phyloP scores from a whole-genome alignment of 2,888 invertebrate genomes.

The Cryptophagus acutangulus region DNA sequence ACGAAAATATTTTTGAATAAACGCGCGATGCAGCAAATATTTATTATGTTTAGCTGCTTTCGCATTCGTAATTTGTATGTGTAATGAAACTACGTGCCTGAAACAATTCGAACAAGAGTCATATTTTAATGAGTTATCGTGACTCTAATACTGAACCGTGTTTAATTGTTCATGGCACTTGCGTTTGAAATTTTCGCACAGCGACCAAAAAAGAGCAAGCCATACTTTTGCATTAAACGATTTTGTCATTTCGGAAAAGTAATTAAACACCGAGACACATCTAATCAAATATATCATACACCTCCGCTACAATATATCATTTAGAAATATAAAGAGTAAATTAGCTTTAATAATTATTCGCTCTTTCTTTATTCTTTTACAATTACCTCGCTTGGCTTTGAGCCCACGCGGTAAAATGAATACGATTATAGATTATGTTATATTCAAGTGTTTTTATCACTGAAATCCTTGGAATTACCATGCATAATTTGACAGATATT shows the following conservation, averaged over 20 bases:
- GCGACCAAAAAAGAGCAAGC: too few relatives aligned
- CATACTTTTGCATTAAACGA: too few relatives aligned
- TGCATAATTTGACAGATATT: slow-evolving; percentile 7
- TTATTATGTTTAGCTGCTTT: too few relatives aligned
- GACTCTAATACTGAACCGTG: slow-evolving; percentile 23
- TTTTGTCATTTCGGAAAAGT: too few relatives aligned
- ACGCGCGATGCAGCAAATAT: too few relatives aligned
- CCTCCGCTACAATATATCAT: slow-evolving; percentile 33
- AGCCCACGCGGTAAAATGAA: slow-evolving; percentile 17
- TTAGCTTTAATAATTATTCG: slow-evolving; percentile 35
- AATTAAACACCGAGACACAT: slow-evolving; percentile 22
- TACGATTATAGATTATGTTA: slow-evolving; percentile 13
- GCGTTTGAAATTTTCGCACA: too few relatives aligned
- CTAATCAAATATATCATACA: slow-evolving; percentile 30
- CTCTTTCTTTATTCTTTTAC: too few relatives aligned
- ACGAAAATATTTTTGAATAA: too few relatives aligned
- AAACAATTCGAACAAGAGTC: slow-evolving; percentile 19
- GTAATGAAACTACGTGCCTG: slow-evolving; percentile 29
- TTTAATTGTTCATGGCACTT: slow-evolving; percentile 24
- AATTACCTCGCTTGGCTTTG: slow-evolving; percentile 22
- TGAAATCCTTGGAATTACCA: slow-evolving; percentile 9
- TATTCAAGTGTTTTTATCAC: slow-evolving; percentile 5
- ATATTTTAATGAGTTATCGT: slow-evolving; percentile 27
- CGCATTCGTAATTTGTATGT: too few relatives aligned
- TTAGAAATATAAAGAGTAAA: slow-evolving; percentile 32